phyloP scores from a whole-genome alignment of 2,797 vertebrate genomes.

The Heteromormyrus szaboi region DNA sequence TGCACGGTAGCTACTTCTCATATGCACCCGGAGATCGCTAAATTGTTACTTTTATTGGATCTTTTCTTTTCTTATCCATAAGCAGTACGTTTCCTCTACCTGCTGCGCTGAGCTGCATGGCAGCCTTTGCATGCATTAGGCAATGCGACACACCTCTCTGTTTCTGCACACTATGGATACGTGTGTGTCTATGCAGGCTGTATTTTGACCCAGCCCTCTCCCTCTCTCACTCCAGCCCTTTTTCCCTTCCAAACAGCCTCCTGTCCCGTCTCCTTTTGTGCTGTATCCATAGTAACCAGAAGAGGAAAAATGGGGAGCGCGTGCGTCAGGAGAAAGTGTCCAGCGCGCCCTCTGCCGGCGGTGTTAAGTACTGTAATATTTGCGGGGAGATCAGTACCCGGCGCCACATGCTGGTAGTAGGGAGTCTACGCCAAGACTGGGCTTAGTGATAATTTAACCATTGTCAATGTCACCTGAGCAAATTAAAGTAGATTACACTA shows the following conservation, averaged over 20 bases:
- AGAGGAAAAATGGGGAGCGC: constrained; percentile 53
- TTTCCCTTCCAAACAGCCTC: constrained; percentile 55
- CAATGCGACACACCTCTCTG: constrained; percentile 15
- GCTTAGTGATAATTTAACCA: not conserved
- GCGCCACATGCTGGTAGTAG: not conserved
- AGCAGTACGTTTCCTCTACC: not conserved
- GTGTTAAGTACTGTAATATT: not conserved
- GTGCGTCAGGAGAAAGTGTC: constrained; percentile 45
- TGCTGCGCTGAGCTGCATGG: not conserved
- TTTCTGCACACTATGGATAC: constrained; percentile 36
- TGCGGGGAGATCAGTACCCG: not conserved
- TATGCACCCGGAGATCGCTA: not conserved
- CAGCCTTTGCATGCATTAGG: not conserved
- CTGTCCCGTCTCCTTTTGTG: constrained; percentile 76
- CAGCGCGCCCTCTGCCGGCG: constrained; percentile 58
- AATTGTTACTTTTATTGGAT: constrained; percentile 12
- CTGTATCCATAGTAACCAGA: constrained; percentile 66
- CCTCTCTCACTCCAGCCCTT: constrained; percentile 39
- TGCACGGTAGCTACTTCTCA: not conserved
- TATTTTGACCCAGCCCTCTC: constrained; percentile 54
- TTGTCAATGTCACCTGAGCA: not conserved
- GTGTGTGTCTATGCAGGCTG: constrained; percentile 64
- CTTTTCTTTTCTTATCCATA: not conserved
- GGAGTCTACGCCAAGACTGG: not conserved
- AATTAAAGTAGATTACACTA: not conserved